These are phyloP conservation scores for Eremobia ochroleuca DNA, from an alignment of 2,888 invertebrate genomes.

Conservation along the genomic window DNA sequence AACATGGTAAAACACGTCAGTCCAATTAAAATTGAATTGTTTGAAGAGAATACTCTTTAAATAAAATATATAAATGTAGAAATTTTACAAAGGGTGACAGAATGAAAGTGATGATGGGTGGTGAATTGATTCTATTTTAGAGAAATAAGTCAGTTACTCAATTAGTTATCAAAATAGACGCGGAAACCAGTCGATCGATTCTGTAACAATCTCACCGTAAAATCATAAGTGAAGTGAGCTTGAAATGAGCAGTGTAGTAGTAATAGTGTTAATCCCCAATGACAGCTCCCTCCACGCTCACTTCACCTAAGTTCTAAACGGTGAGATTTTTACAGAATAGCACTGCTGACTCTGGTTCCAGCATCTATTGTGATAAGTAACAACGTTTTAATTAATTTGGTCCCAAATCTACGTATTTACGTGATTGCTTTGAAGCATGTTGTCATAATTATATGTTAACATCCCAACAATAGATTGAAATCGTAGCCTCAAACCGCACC, in stretches of 20 bases:
- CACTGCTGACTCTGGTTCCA: background rate
- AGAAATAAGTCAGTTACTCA: background rate
- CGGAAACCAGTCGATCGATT: background rate
- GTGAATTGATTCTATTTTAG: background rate
- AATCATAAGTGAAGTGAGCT: too few relatives aligned
- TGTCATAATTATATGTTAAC: too few relatives aligned
- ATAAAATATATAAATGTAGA: background rate
- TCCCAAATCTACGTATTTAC: background rate
- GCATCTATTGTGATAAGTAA: background rate
- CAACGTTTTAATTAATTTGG: slow-evolving; percentile 2
- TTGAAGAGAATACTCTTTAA: too few relatives aligned
- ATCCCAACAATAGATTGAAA: slow-evolving; percentile 10
- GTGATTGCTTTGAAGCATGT: slow-evolving; percentile 9
- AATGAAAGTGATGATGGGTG: background rate
- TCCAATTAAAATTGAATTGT: too few relatives aligned
- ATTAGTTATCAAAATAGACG: slow-evolving; percentile 19
- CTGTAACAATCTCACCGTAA: too few relatives aligned
- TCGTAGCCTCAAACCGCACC: background rate
- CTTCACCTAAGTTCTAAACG: too few relatives aligned
- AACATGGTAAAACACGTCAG: too few relatives aligned
- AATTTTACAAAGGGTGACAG: background rate
- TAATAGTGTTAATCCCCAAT: too few relatives aligned
- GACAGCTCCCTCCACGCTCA: too few relatives aligned
- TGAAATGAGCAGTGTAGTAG: too few relatives aligned
- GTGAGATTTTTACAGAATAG: too few relatives aligned